Conservation (phyloP, 2,888 invertebrate genomes). For the Lasioglossum villosulum region DNA sequence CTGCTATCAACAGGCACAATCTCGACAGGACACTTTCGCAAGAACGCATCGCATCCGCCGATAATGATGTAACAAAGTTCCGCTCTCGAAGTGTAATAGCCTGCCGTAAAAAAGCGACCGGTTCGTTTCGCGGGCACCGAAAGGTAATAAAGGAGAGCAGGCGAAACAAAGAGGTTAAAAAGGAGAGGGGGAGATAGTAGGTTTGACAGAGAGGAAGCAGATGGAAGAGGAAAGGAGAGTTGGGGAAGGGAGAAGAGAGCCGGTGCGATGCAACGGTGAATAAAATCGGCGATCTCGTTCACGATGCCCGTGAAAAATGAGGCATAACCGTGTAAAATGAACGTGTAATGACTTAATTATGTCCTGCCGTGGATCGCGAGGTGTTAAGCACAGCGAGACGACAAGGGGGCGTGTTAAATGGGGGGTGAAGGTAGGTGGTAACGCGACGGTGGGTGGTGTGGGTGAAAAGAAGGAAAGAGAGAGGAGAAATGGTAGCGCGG, state of each 20-base stretch:
- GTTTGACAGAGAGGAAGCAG: neutral
- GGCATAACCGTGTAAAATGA: conserved; percentile 68
- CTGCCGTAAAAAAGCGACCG: neutral
- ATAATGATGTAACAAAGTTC: neutral
- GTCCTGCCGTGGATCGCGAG: conserved; percentile 66
- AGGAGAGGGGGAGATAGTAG: neutral
- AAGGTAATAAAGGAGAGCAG: neutral
- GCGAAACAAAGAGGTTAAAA: neutral
- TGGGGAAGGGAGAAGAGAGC: neutral
- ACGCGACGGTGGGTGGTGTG: neutral
- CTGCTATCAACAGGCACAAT: neutral
- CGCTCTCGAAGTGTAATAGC: neutral
- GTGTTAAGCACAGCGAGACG: conserved; percentile 65
- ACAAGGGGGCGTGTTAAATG: conserved; percentile 55
- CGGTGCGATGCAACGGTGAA: neutral
- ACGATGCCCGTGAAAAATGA: conserved; percentile 69
- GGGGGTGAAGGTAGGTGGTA: conserved; percentile 4
- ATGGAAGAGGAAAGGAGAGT: neutral
- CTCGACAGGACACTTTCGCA: neutral
- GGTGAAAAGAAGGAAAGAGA: neutral
- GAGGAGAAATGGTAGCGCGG: neutral
- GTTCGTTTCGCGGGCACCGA: neutral
- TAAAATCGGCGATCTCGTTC: conserved; percentile 31
- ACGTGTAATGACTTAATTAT: conserved; percentile 79
- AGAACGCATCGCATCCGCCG: neutral